Percentiles rank a stretch among this genome's conserved stretches.
These are phyloP conservation scores for Cistogaster globosa DNA, from an alignment of 2,888 invertebrate species.

Conservation along the genomic window DNA sequence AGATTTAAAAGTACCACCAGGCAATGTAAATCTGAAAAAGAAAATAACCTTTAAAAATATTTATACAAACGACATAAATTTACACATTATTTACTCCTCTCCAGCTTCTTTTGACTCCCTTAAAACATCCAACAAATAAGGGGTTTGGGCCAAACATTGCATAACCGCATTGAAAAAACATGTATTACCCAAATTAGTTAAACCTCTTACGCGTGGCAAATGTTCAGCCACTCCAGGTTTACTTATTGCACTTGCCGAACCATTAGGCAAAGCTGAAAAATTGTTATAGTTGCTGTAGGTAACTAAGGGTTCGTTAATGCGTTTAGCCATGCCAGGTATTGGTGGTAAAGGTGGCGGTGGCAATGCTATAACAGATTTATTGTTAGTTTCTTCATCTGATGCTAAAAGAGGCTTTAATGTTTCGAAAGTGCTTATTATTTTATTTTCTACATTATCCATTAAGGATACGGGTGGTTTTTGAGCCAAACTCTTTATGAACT, in stretches of 20 bases:
- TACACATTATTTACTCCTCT: slow-evolving; percentile 83
- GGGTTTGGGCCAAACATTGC: slow-evolving; percentile 95
- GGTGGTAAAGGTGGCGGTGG: slow-evolving; percentile 74
- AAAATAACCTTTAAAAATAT: not conserved
- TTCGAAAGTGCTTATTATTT: slow-evolving; percentile 75
- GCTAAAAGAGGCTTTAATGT: slow-evolving; percentile 75
- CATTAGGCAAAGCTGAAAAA: slow-evolving; percentile 40
- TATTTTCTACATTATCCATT: slow-evolving; percentile 76
- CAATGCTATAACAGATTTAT: slow-evolving; percentile 68
- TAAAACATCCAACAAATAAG: slow-evolving; percentile 88
- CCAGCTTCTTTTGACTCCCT: slow-evolving; percentile 88
- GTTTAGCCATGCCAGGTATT: slow-evolving; percentile 80
- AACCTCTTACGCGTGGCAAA: slow-evolving; percentile 88
- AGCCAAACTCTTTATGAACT: slow-evolving; percentile 87
- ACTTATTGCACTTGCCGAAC: slow-evolving; percentile 11
- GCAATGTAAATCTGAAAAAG: slow-evolving; percentile 85
- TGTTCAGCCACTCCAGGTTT: slow-evolving; percentile 68
- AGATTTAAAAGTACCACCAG: slow-evolving; percentile 88
- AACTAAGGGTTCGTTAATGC: slow-evolving; percentile 74
- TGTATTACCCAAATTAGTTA: slow-evolving; percentile 96
- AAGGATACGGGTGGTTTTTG: slow-evolving; percentile 74
- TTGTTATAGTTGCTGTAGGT: slow-evolving; percentile 48
- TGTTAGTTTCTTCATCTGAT: slow-evolving; percentile 55
- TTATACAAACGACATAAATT: not conserved
- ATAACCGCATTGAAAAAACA: slow-evolving; percentile 98